A percentile compares a stretch with the other conserved stretches of the same genome.
Conservation (phyloP, 2,797 vertebrate genomes). For the Thripadectes ignobilis region DNA sequence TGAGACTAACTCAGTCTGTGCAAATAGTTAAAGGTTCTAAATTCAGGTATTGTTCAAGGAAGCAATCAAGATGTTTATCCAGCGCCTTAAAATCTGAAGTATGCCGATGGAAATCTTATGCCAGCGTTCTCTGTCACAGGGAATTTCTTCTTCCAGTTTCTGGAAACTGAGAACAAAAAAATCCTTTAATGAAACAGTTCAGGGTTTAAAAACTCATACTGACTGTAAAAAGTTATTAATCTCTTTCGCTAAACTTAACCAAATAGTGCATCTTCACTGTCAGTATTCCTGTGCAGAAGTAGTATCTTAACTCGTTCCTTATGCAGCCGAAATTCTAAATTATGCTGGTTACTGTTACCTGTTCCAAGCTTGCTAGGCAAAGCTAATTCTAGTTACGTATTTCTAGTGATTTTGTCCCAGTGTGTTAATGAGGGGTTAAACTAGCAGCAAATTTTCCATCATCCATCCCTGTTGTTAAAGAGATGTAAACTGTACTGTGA, state of each 20-base stretch:
- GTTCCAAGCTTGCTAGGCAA: neutral
- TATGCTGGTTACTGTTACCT: neutral
- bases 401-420: neutral
- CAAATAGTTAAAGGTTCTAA: neutral
- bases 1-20: neutral
- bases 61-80: neutral
- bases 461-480: neutral
- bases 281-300: neutral
- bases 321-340: neutral
- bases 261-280: neutral
- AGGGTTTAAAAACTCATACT: neutral
- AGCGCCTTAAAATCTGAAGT: neutral
- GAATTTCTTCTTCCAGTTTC: neutral
- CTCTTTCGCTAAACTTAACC: neutral
- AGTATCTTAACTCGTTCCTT: neutral
- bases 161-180: neutral
- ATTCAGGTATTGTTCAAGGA: slow-evolving; percentile 5
- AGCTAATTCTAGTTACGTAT: neutral
- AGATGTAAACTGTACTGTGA: neutral
- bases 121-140: neutral
- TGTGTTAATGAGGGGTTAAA: slow-evolving; percentile 5
- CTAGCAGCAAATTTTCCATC: neutral
- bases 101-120: neutral
- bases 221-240: neutral
- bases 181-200: neutral